Base-by-base conservation (phyloP, 1,140 invertebrate species). In the Macrobrachium nipponense region DNA sequence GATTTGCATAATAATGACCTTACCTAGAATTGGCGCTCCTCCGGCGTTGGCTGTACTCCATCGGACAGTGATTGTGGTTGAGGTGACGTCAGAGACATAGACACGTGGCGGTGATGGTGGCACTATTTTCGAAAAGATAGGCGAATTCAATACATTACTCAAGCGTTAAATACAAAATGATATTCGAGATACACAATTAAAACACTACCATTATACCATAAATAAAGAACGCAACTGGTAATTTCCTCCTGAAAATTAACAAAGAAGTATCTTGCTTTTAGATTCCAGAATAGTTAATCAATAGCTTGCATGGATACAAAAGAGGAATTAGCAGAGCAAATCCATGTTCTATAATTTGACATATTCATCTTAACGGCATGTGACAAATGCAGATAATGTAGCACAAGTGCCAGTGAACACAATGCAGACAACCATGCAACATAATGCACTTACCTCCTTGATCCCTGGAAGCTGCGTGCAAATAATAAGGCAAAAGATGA, bases 391-490 rank as follows among this genome's bases (percentile, higher is more conserved):
- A 51, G 51, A 51, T 12, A 51, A 51, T 6, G 51, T 7, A 51
- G 51, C 51, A 7, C 51, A 51, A 51, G 51, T 51, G 12, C 51
- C 7, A 51, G 0, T 51, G 51, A 51, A 51, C 51, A 8, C 51
- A 51, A 51, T 51, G 51, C 51, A 51, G 51, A 51, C 51, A 51
- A 51, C 51, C 51, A 51, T 51, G 51, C 51, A 51, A 12, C 51
- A 68, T 68, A 68, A n/a, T 68, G n/a, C 36, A 84, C 82, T 84
- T 64, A 84, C 82, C 82, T 84, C 82, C 82, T 51, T 84, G 82
- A 23, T 84, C 82, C 82, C 82, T 77, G 82, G 82, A 84, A 5
- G 82, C 82, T 84, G 82, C 82, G 77, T 84, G 82, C 81, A 76
- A 83, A 27, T 66, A 36, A 84, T 61, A 84, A 61, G 51, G 18